Percentiles rank a stretch among this genome's conserved stretches.
phyloP scores from a whole-genome alignment of 2,888 invertebrate genomes.

The Altica lythri region DNA sequence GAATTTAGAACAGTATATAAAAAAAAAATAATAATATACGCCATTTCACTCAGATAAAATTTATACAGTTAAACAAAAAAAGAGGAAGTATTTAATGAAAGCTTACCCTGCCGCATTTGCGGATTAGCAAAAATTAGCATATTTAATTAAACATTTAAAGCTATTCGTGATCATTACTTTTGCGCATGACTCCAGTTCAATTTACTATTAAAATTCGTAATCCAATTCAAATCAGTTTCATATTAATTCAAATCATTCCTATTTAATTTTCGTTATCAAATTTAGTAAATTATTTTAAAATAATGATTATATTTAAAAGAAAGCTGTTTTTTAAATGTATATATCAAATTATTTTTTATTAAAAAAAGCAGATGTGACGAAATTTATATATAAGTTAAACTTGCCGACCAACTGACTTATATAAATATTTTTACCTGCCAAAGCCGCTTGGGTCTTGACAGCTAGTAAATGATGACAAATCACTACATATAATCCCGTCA shows the following conservation, averaged over 20 bases:
- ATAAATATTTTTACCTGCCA: conserved; percentile 41
- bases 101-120: conserved; percentile 10
- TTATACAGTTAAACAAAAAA: no score
- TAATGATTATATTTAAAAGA: no score
- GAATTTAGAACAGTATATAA: no score
- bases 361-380: no score
- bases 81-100: conserved; percentile 14
- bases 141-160: conserved; percentile 35
- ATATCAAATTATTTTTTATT: no score
- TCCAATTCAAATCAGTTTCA: neutral
- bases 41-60: no score
- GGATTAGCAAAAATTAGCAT: conserved; percentile 23
- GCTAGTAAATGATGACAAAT: conserved; percentile 52
- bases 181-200: conserved; percentile 48
- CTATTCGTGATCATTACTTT: conserved; percentile 51
- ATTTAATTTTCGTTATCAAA: no score
- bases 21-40: no score
- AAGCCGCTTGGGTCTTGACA: conserved; percentile 44
- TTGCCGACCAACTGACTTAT: conserved; percentile 24
- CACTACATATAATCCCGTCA: conserved; percentile 47
- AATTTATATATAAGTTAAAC: neutral
- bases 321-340: no score
- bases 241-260: no score
- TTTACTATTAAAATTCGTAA: conserved; percentile 33
- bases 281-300: no score